Conservation (phyloP, 2,113 vertebrate genomes). For the Nannospalax galili region DNA sequence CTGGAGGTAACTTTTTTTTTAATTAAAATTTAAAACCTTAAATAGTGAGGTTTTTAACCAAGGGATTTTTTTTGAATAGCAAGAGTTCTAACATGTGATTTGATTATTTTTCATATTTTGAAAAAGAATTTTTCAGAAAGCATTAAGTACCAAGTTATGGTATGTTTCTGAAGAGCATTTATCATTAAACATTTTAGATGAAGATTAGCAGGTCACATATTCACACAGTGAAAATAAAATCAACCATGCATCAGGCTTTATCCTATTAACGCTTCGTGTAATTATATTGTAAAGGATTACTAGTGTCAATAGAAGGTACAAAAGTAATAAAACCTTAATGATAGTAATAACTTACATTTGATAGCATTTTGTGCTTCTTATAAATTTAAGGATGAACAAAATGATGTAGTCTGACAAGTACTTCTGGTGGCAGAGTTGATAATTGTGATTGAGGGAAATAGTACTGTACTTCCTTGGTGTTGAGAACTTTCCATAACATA, state of each 20-base stretch:
- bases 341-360: slow-evolving; percentile 47
- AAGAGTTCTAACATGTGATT: slow-evolving; percentile 2
- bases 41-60: background rate
- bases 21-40: background rate
- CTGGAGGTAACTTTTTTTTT: background rate
- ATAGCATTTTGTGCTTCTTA: slow-evolving; percentile 20
- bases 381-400: slow-evolving; percentile 48
- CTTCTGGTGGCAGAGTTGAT: background rate
- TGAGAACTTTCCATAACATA: background rate
- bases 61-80: slow-evolving; percentile 17
- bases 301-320: slow-evolving; percentile 45
- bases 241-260: slow-evolving; percentile 19
- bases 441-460: slow-evolving; percentile 7
- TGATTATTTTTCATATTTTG: slow-evolving; percentile 39
- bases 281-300: slow-evolving; percentile 63
- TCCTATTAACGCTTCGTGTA: slow-evolving; percentile 41
- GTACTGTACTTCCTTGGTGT: background rate
- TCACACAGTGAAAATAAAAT: slow-evolving; percentile 56
- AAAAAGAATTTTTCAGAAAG: slow-evolving; percentile 11
- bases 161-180: slow-evolving; percentile 9
- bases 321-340: slow-evolving; percentile 46
- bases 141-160: background rate
- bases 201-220: slow-evolving; percentile 54
- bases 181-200: slow-evolving; percentile 50
- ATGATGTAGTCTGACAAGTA: slow-evolving; percentile 17